phyloP scores from a whole-genome alignment of 2,888 invertebrate species.

The Acholoe squamosa region DNA sequence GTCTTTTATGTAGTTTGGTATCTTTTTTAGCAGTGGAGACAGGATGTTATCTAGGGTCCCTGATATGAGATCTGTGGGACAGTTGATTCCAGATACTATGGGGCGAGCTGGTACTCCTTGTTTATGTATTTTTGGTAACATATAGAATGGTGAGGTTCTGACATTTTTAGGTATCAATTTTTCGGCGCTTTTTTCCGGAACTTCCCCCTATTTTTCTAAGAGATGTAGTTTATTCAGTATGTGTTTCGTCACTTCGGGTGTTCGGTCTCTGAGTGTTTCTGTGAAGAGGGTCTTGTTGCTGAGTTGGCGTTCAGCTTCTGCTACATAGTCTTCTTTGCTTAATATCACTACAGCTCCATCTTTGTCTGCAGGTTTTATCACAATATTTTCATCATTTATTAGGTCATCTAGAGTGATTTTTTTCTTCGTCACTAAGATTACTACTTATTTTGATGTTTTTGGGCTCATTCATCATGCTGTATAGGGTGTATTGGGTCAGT shows the following conservation, averaged over 20 bases:
- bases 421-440: not conserved
- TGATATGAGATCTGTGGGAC: not conserved
- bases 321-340: not conserved
- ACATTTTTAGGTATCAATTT: not conserved
- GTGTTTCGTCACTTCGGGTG: no score
- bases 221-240: not conserved
- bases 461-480: not conserved
- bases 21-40: not conserved
- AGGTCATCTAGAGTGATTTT: not conserved
- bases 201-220: not conserved
- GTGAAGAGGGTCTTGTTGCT: not conserved
- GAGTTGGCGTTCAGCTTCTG: not conserved
- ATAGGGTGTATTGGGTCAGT: not conserved
- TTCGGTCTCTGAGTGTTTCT: not conserved
- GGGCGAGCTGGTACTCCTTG: not conserved
- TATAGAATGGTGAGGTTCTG: not conserved
- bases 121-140: conserved; percentile 46
- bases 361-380: not conserved
- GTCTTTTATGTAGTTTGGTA: conserved; percentile 15
- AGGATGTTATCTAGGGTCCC: not conserved
- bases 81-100: not conserved
- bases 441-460: not conserved
- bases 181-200: not conserved
- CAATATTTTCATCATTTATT: not conserved
- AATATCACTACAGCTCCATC: not conserved